Conservation (phyloP, 2,797 vertebrate species). For the Crocidura indochinensis region DNA sequence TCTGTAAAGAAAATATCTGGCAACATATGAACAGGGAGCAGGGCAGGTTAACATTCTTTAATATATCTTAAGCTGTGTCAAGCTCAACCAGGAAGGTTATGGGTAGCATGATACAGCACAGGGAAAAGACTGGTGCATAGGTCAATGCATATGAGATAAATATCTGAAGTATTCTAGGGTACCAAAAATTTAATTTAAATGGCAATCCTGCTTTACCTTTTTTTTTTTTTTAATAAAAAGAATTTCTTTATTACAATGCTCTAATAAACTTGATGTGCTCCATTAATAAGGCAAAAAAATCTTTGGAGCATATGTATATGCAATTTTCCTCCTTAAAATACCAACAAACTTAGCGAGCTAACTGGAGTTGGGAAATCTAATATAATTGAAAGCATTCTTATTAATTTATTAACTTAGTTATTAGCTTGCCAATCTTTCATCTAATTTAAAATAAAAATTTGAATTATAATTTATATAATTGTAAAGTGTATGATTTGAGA, state of each 20-base stretch:
- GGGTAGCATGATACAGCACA: slow-evolving; percentile 65
- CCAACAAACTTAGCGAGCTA: slow-evolving; percentile 69
- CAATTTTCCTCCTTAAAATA: slow-evolving; percentile 55
- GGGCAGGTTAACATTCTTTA: slow-evolving; percentile 90
- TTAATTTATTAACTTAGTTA: slow-evolving; percentile 71
- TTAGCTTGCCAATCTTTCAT: slow-evolving; percentile 63
- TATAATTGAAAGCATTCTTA: slow-evolving; percentile 59
- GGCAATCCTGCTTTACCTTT: slow-evolving; percentile 40
- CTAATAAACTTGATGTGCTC: slow-evolving; percentile 69
- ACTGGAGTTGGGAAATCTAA: slow-evolving; percentile 73
- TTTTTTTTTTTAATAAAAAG: slow-evolving; percentile 73
- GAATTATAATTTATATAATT: slow-evolving; percentile 68
- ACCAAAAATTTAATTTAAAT: slow-evolving; percentile 73
- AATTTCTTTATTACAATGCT: slow-evolving; percentile 79
- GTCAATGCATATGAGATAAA: slow-evolving; percentile 79
- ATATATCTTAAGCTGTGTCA: slow-evolving; percentile 80
- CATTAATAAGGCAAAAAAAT: slow-evolving; percentile 63
- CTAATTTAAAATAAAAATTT: slow-evolving; percentile 68
- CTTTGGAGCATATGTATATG: background rate
- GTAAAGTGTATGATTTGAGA: slow-evolving; percentile 84
- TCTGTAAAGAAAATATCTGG: slow-evolving; percentile 87
- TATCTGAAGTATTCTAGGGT: slow-evolving; percentile 64
- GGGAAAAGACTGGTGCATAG: slow-evolving; percentile 74
- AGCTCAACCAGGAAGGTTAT: slow-evolving; percentile 74
- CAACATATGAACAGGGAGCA: slow-evolving; percentile 91